phyloP scores from a whole-genome alignment of 2,888 invertebrate genomes.

The Polymixis flavicincta region DNA sequence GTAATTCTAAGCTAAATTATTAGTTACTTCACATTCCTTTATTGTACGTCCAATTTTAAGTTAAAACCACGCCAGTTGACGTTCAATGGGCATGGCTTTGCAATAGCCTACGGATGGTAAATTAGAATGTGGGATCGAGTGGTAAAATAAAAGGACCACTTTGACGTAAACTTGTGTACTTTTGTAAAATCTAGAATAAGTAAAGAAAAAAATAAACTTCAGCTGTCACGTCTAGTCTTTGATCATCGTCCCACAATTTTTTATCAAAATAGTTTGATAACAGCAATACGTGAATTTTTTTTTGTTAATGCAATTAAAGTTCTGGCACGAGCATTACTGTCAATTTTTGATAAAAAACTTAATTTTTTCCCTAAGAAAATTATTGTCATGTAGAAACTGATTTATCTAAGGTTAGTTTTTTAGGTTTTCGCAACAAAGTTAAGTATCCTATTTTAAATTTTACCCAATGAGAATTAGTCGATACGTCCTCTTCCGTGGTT shows the following conservation, averaged over 20 bases:
- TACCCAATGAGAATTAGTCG: neutral
- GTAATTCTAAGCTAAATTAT: no score
- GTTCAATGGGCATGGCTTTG: neutral
- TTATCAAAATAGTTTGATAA: no score
- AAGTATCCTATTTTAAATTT: neutral
- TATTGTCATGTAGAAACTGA: neutral
- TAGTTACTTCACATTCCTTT: neutral
- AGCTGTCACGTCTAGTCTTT: no score
- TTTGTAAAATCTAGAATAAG: no score
- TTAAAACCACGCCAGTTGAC: neutral
- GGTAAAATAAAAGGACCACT: no score
- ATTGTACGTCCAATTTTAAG: neutral
- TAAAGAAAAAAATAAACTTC: no score
- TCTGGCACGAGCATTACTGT: no score
- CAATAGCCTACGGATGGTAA: neutral
- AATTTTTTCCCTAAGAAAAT: no score
- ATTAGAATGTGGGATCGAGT: no score
- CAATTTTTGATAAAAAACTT: neutral
- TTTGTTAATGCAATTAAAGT: neutral
- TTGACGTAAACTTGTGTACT: no score
- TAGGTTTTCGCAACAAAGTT: neutral
- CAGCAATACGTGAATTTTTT: no score
- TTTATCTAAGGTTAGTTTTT: neutral
- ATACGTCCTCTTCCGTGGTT: neutral
- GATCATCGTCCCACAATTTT: no score